phyloP scores from a whole-genome alignment of 2,888 invertebrate species.

The Morinoia aosen region DNA sequence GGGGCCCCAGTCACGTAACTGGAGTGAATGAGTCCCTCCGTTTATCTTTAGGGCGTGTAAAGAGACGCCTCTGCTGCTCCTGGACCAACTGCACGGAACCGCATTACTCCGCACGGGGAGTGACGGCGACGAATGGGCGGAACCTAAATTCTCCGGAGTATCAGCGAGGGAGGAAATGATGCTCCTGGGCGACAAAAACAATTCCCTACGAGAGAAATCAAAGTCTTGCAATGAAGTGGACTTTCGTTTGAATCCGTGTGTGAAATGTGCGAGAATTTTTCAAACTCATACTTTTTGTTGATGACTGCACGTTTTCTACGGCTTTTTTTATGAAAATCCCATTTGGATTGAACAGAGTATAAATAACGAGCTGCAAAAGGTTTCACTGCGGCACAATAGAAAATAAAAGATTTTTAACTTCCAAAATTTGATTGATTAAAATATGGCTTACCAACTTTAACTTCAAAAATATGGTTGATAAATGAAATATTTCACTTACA shows the following conservation, averaged over 20 bases:
- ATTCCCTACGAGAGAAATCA: not conserved
- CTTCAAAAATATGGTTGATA: no score
- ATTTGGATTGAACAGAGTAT: no score
- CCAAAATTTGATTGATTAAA: no score
- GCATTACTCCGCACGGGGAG: not conserved
- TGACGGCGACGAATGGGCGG: not conserved
- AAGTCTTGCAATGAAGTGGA: not conserved
- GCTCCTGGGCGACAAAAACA: not conserved
- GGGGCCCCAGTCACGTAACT: not conserved
- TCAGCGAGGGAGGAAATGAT: not conserved
- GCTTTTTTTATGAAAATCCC: no score
- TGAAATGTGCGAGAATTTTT: not conserved
- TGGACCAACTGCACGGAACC: not conserved
- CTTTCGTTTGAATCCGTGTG: not conserved
- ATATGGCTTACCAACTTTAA: no score
- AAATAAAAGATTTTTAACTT: no score
- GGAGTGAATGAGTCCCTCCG: not conserved
- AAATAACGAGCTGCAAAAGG: no score
- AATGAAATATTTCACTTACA: no score
- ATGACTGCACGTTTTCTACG: not conserved
- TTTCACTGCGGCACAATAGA: no score
- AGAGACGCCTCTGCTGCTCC: not conserved
- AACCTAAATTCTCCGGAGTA: not conserved
- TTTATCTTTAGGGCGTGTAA: conserved; percentile 12
- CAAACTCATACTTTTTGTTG: no score